phyloP scores from a whole-genome alignment of 2,888 invertebrate genomes.

The Rhagonycha lutea region DNA sequence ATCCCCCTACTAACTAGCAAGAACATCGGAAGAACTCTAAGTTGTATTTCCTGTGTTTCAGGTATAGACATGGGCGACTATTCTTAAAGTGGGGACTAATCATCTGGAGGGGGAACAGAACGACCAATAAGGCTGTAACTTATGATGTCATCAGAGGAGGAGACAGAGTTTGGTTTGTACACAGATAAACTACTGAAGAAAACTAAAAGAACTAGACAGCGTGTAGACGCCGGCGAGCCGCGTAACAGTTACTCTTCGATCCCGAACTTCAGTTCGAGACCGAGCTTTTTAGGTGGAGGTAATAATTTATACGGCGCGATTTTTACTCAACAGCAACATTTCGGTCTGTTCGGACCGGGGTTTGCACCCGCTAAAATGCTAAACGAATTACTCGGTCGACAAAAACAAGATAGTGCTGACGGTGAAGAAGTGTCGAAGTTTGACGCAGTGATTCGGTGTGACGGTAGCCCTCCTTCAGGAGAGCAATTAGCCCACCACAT shows the following conservation, averaged over 20 bases:
- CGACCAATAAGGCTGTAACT: slow-evolving; percentile 83
- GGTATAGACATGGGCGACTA: slow-evolving; percentile 58
- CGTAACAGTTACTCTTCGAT: slow-evolving; percentile 89
- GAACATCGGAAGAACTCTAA: slow-evolving; percentile 4
- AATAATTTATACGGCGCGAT: slow-evolving; percentile 79
- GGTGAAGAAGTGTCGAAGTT: slow-evolving; percentile 53
- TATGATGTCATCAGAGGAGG: slow-evolving; percentile 98
- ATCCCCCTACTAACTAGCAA: background rate
- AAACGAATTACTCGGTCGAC: slow-evolving; percentile 84
- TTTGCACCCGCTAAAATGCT: slow-evolving; percentile 90
- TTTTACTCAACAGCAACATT: slow-evolving; percentile 79
- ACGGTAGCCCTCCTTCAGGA: slow-evolving; percentile 62
- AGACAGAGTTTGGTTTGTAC: slow-evolving; percentile 92
- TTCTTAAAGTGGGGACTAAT: slow-evolving; percentile 61
- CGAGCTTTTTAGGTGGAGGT: slow-evolving; percentile 72
- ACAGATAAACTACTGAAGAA: slow-evolving; percentile 91
- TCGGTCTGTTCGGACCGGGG: slow-evolving; percentile 82
- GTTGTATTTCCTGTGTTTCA: slow-evolving; percentile 42
- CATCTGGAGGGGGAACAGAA: slow-evolving; percentile 66
- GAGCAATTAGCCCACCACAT: slow-evolving; percentile 76
- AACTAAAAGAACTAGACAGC: slow-evolving; percentile 92
- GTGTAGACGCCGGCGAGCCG: slow-evolving; percentile 95
- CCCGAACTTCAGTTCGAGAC: slow-evolving; percentile 76
- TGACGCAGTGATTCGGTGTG: slow-evolving; percentile 56
- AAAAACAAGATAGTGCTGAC: slow-evolving; percentile 58